phyloP scores from a whole-genome alignment of 2,888 invertebrate genomes.

The Criorhina ranunculi region DNA sequence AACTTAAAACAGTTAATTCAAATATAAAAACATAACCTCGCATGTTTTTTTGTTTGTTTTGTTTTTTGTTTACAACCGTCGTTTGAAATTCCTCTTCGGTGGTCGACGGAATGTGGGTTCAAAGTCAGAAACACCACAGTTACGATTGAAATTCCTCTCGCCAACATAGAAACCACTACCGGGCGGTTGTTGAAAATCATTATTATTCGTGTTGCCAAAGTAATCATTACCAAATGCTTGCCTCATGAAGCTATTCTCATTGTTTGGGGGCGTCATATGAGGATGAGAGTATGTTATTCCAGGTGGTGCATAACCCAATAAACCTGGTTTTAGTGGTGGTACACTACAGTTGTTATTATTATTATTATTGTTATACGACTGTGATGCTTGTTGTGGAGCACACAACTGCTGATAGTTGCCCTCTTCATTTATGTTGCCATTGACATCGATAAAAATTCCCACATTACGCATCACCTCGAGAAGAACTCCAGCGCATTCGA shows the following conservation, averaged over 20 bases:
- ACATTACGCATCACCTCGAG: conserved; percentile 79
- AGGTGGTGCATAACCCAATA: conserved; percentile 64
- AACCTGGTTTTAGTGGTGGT: conserved; percentile 50
- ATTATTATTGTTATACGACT: background rate
- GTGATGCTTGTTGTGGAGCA: conserved; percentile 24
- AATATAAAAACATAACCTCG: background rate
- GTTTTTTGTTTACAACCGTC: conserved; percentile 48
- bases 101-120: conserved; percentile 12
- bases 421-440: conserved; percentile 78
- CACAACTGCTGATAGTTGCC: conserved; percentile 56
- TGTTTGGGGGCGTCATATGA: conserved; percentile 2
- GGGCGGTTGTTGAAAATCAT: conserved; percentile 22
- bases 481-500: conserved; percentile 78
- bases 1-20: conserved; percentile 40
- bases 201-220: conserved; percentile 19
- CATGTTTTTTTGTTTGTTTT: background rate
- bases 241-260: conserved; percentile 44
- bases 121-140: conserved; percentile 15
- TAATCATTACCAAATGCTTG: conserved; percentile 64
- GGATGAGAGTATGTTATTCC: conserved; percentile 24
- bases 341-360: conserved; percentile 8
- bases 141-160: conserved; percentile 33
- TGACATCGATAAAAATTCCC: conserved; percentile 78
- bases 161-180: conserved; percentile 51
- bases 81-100: conserved; percentile 40